Conservation (phyloP, 2,888 invertebrate species). For the Seira ritae region DNA sequence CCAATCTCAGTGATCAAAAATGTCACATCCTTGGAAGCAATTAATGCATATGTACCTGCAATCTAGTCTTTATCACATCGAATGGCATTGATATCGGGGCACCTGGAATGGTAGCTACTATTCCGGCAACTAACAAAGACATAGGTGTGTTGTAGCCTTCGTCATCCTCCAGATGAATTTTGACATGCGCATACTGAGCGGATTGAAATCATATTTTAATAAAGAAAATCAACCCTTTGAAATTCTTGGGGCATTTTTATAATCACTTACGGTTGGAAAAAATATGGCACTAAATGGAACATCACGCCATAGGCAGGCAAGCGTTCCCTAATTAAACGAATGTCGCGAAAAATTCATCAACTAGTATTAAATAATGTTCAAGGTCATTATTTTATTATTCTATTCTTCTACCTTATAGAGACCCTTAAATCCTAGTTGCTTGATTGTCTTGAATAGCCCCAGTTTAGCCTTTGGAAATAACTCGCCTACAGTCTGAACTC, state of each 20-base stretch:
- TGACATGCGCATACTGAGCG: slow-evolving; percentile 78
- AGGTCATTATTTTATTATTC: background rate
- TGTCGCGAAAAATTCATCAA: background rate
- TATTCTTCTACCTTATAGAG: slow-evolving; percentile 78
- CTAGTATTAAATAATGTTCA: too few species aligned
- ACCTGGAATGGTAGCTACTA: slow-evolving; percentile 74
- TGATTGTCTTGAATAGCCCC: slow-evolving; percentile 77
- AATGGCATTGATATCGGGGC: slow-evolving; percentile 81
- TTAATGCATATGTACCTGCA: slow-evolving; percentile 74
- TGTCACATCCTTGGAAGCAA: too few species aligned
- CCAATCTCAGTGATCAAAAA: background rate
- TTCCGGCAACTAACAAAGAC: slow-evolving; percentile 76
- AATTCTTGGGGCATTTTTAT: background rate
- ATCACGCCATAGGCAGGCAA: slow-evolving; percentile 80
- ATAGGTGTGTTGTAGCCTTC: slow-evolving; percentile 78
- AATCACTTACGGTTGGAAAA: slow-evolving; percentile 76
- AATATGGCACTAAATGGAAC: slow-evolving; percentile 80
- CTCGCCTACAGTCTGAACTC: slow-evolving; percentile 80
- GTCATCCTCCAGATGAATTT: slow-evolving; percentile 78
- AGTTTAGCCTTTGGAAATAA: slow-evolving; percentile 76
- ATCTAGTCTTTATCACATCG: slow-evolving; percentile 80
- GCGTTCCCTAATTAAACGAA: slow-evolving; percentile 76
- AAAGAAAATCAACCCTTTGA: background rate
- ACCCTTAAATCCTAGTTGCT: slow-evolving; percentile 79
- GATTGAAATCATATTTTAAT: background rate